phyloP scores from a whole-genome alignment of 30 jellyfish, hydroid and myxozoan species.

The Catostylus mosaicus region DNA sequence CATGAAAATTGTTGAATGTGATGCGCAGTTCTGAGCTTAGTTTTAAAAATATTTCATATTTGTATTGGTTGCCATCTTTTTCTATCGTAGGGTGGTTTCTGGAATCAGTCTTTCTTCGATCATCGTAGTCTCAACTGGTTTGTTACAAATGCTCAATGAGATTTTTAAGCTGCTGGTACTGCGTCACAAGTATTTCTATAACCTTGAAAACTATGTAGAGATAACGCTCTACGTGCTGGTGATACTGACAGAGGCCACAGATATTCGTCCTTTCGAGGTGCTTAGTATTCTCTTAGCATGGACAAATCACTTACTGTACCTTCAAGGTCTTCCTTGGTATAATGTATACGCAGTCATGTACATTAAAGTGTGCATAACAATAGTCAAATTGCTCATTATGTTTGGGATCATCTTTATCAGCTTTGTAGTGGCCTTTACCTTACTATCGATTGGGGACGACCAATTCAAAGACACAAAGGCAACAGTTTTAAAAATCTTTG shows the following conservation, averaged over 20 bases:
- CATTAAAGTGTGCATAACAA: conserved; percentile 12
- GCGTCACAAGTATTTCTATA: conserved; percentile 13
- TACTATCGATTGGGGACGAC: not conserved
- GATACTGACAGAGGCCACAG: not conserved
- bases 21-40: too few species aligned
- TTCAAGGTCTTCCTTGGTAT: conserved; percentile 13
- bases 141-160: conserved; percentile 4
- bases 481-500: not conserved
- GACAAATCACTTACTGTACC: conserved; percentile 26
- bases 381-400: not conserved
- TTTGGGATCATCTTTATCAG: conserved; percentile 6
- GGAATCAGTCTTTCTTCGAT: too few species aligned
- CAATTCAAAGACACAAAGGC: not conserved
- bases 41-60: too few species aligned
- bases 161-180: not conserved
- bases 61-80: too few species aligned
- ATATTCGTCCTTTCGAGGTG: not conserved
- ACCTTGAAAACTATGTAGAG: not conserved
- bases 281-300: conserved; percentile 22
- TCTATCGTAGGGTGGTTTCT: too few species aligned
- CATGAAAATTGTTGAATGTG: too few species aligned
- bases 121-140: not conserved
- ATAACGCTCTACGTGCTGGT: not conserved
- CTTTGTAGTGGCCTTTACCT: not conserved
- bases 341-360: conserved; percentile 12